Evolutionary conservation across 2,113 vertebrate species (phyloP).

Genomic region (Mormyrus lacerda): DNA sequence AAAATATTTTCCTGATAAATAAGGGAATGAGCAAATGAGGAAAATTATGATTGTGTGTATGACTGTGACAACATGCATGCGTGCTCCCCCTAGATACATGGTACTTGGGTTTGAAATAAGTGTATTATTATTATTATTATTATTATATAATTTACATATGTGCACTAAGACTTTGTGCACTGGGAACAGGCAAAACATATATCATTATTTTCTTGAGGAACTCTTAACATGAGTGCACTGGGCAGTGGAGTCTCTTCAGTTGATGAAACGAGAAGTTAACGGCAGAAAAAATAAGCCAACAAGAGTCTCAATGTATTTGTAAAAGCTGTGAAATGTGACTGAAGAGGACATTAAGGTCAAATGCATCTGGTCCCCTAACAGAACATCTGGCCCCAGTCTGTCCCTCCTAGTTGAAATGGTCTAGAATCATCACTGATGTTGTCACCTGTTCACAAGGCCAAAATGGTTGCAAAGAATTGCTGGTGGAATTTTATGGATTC

Average conservation of each 20-base stretch:
- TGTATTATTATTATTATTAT: background rate
- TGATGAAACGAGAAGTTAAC: background rate
- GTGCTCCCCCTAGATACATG: too few species aligned
- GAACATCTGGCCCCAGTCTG: too few species aligned
- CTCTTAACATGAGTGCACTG: background rate
- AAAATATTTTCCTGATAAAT: background rate
- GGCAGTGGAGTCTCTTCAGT: background rate
- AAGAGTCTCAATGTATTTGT: too few species aligned
- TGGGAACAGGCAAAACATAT: background rate
- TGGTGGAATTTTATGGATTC: slow-evolving; percentile 42
- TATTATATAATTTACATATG: background rate
- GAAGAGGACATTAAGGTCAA: too few species aligned
- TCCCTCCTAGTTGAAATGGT: background rate
- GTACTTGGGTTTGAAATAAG: too few species aligned
- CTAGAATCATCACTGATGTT: slow-evolving; percentile 25
- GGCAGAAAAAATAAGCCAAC: too few species aligned
- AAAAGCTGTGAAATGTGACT: too few species aligned
- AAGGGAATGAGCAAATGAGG: background rate
- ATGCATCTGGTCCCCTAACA: too few species aligned
- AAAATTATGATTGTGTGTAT: background rate
- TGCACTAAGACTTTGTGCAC: background rate
- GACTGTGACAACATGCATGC: too few species aligned
- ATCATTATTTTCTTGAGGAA: background rate
- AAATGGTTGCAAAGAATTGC: slow-evolving; percentile 37
- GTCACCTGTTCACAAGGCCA: slow-evolving; percentile 43